Conservation (phyloP, 2,113 vertebrate genomes). For the Argyrosomus japonicus region DNA sequence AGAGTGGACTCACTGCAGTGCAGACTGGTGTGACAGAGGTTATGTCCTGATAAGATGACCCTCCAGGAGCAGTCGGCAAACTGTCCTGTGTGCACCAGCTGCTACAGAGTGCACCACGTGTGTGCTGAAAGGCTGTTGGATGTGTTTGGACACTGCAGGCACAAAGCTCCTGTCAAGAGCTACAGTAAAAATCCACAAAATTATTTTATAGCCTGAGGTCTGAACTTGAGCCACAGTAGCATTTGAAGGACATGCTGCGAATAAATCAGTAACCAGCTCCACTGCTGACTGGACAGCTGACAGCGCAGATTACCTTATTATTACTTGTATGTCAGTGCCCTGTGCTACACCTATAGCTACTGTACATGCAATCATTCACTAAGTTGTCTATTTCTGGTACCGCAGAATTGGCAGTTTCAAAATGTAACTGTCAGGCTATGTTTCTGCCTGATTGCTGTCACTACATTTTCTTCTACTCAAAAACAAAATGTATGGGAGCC, state of each 20-base stretch:
- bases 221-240: slow-evolving; percentile 8
- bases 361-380: background rate
- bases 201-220: slow-evolving; percentile 39
- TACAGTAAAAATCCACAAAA: slow-evolving; percentile 22
- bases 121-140: background rate
- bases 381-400: background rate
- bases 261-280: background rate
- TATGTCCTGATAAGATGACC: slow-evolving; percentile 4
- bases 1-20: background rate
- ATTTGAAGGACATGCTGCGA: slow-evolving; percentile 10
- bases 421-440: background rate
- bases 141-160: slow-evolving; percentile 1
- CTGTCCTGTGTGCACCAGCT: slow-evolving; percentile 33
- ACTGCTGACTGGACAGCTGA: slow-evolving; percentile 16
- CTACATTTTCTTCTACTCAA: background rate
- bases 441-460: background rate
- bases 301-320: slow-evolving; percentile 3
- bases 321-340: background rate
- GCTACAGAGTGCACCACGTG: background rate
- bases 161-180: slow-evolving; percentile 13
- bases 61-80: slow-evolving; percentile 1
- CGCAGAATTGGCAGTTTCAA: background rate
- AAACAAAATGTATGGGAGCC: background rate
- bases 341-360: background rate
- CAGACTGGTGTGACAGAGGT: slow-evolving; percentile 17